Conservation (phyloP, 2,888 invertebrate species). For the Sminthurinus aureus region DNA sequence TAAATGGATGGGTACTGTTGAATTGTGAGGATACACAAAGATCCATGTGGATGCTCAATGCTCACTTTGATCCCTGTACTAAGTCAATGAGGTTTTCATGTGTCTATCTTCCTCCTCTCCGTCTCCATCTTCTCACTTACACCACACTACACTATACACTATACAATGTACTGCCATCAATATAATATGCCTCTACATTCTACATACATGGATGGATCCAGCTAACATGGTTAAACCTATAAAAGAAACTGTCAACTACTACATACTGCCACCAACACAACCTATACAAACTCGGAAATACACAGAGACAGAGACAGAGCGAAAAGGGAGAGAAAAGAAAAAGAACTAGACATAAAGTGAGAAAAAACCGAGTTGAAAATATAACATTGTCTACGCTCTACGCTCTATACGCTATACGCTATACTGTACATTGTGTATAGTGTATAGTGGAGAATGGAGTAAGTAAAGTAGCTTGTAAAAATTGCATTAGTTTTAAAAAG, state of each 20-base stretch:
- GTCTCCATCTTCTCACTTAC: neutral
- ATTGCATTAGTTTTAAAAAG: slow-evolving; percentile 23
- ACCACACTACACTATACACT: no score
- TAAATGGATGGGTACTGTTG: no score
- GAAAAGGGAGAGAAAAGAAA: neutral
- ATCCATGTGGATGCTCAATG: neutral
- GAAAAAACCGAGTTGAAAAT: neutral
- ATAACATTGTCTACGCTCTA: neutral
- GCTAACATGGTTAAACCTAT: slow-evolving; percentile 19
- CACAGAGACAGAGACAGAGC: neutral
- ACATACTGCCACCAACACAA: neutral
- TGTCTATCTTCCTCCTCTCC: neutral
- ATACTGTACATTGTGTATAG: no score
- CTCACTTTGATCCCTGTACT: slow-evolving; percentile 24
- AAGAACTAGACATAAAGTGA: neutral
- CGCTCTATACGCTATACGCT: neutral
- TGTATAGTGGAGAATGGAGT: neutral
- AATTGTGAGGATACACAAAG: no score
- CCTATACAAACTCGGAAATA: neutral
- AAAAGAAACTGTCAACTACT: slow-evolving; percentile 9
- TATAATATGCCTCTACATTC: no score
- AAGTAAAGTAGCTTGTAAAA: slow-evolving; percentile 14
- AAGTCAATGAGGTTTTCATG: slow-evolving; percentile 25
- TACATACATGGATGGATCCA: neutral
- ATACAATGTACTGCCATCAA: no score